phyloP scores from a whole-genome alignment of 2,888 invertebrate genomes.

The Hydriomena furcata region DNA sequence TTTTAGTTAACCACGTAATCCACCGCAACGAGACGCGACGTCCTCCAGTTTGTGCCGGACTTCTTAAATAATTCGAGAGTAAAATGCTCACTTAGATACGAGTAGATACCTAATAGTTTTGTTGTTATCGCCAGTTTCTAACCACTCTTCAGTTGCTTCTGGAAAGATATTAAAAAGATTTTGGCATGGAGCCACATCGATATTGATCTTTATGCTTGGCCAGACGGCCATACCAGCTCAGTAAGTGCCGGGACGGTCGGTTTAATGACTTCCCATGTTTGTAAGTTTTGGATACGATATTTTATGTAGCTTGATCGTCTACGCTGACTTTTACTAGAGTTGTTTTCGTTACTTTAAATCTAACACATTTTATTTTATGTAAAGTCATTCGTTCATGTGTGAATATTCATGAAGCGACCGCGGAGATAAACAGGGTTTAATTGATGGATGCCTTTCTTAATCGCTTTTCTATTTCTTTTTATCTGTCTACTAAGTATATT shows the following conservation, averaged over 20 bases:
- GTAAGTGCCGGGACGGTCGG: constrained; percentile 73
- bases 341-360: constrained; percentile 50
- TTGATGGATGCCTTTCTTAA: constrained; percentile 34
- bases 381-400: constrained; percentile 30
- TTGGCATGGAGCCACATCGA: constrained; percentile 79
- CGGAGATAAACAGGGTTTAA: constrained; percentile 29
- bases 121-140: constrained; percentile 73
- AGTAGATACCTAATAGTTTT: constrained; percentile 74
- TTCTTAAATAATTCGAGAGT: constrained; percentile 56
- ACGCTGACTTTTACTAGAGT: constrained; percentile 58
- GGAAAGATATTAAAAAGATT: constrained; percentile 82
- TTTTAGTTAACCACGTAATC: not conserved
- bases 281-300: constrained; percentile 68
- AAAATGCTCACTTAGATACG: constrained; percentile 69
- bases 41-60: constrained; percentile 39
- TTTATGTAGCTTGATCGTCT: constrained; percentile 63
- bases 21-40: constrained; percentile 5
- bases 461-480: constrained; percentile 28
- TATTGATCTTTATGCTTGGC: constrained; percentile 82
- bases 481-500: constrained; percentile 36
- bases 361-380: constrained; percentile 38
- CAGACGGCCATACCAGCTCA: constrained; percentile 76
- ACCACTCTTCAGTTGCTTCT: constrained; percentile 75
- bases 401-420: constrained; percentile 33
- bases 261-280: constrained; percentile 82